phyloP scores from a whole-genome alignment of 2,888 invertebrate species.

The Anticlea derivata region DNA sequence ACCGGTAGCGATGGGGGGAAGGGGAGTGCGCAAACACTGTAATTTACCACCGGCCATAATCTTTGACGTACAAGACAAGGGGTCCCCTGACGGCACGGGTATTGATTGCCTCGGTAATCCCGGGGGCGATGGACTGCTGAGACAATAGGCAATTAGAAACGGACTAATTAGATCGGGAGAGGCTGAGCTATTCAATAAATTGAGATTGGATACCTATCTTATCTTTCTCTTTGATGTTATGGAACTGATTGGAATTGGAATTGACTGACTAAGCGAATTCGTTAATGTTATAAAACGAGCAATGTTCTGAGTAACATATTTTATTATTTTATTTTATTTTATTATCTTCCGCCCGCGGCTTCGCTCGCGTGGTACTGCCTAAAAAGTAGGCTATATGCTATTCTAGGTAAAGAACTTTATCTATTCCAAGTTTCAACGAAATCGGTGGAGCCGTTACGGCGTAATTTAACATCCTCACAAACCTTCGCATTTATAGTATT shows the following conservation, averaged over 20 bases:
- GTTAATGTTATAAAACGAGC: not conserved
- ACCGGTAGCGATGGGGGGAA: constrained; percentile 25
- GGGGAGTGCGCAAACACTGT: constrained; percentile 49
- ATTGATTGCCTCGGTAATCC: constrained; percentile 57
- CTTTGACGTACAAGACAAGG: constrained; percentile 58
- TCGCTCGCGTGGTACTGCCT: too few relatives aligned
- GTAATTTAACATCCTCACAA: too few relatives aligned
- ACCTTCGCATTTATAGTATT: too few relatives aligned
- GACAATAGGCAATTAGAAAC: constrained; percentile 51
- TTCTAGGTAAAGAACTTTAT: too few relatives aligned
- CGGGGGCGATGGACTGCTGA: constrained; percentile 40
- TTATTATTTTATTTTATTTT: too few relatives aligned
- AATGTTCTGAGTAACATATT: not conserved
- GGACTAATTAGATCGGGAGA: constrained; percentile 43
- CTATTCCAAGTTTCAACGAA: too few relatives aligned
- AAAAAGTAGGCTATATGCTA: too few relatives aligned
- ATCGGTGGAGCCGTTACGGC: too few relatives aligned
- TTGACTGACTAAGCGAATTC: not conserved
- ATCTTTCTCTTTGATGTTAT: constrained; percentile 8
- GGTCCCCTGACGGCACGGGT: constrained; percentile 48
- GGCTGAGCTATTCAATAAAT: constrained; percentile 34
- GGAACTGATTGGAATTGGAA: not conserved
- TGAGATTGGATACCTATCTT: constrained; percentile 13
- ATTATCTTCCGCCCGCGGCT: too few relatives aligned
- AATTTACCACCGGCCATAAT: constrained; percentile 57